Evolutionary conservation across 2,797 vertebrate genomes (phyloP), one percentile per base, ranked within the genome.

Genomic region (Euthynnus affinis): DNA sequence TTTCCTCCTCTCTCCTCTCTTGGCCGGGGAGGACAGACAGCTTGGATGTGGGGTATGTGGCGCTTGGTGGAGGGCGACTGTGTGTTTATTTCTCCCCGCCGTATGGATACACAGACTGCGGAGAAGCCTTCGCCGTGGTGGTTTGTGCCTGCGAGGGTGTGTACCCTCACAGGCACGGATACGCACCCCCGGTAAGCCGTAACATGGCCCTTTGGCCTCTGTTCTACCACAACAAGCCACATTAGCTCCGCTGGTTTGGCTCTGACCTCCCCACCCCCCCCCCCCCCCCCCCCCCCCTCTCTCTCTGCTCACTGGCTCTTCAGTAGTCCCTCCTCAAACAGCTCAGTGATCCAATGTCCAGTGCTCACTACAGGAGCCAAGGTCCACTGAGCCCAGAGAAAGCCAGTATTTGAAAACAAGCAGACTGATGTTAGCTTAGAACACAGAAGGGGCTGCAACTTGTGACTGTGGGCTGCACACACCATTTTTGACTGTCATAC

Each of bases 61-160:
- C 10, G 42, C 52, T 70, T 65, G 71, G 55, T 77, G 70, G 74
- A 34, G 81, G 68, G 67, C 2, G 34, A 70, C 70, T 85, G 63
- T 81, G 74, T 82, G 82, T 83, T 80, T 76, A 66, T 58, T 61
- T 74, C 58, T 76, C 42, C 22, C 55, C 14, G 49, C 78, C 84
- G 42, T 86, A 85, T 85, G 89, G 87, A 82, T 12, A 44, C 83
- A 79, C 78, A 88, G 79, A 79, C 78, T 81, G 86, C 63, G 81
- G 86, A 87, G 81, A 86, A 82, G 71, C 59, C 63, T 61, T 76
- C 48, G 4, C 48, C 2, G 15, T 44, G 64, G 80, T 71, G 51
- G 66, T 14, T 74, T 69, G 48, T 37, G 78, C 63, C 48, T 77
- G 71, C 10, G 27, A 58, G 64, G 66, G 58, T 32, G 66, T 76